phyloP scores from a whole-genome alignment of 2,888 invertebrate genomes.

The Polymixis flavicincta region DNA sequence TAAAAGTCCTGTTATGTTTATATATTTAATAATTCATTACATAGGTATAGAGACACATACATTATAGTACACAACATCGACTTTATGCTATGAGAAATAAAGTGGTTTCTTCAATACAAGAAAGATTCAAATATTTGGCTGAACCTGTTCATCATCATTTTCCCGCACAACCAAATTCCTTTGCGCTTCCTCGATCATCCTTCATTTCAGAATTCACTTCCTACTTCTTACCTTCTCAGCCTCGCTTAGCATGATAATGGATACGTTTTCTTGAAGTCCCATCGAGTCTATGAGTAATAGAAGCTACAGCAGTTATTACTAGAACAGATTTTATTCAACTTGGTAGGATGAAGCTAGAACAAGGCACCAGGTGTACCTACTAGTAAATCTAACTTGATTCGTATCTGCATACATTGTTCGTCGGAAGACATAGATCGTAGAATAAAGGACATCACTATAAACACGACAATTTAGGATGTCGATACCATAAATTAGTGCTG shows the following conservation, averaged over 20 bases:
- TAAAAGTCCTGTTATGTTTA: neutral
- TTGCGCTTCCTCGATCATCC: neutral
- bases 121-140: neutral
- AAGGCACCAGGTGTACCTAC: constrained; percentile 13
- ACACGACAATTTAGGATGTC: constrained; percentile 55
- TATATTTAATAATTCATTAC: neutral
- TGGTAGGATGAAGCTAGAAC: neutral
- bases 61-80: neutral
- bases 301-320: neutral
- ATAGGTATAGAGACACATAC: neutral
- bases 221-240: neutral
- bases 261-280: neutral
- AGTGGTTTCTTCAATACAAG: neutral
- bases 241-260: neutral
- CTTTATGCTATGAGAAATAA: neutral
- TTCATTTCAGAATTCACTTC: neutral
- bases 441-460: constrained; percentile 51
- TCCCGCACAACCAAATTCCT: neutral
- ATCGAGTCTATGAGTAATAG: neutral
- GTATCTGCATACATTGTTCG: constrained; percentile 32
- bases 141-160: neutral
- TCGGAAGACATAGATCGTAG: constrained; percentile 54
- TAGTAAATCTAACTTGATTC: constrained; percentile 31
- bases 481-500: constrained; percentile 51
- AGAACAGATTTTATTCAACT: constrained; percentile 2